Evolutionary conservation across 92 coral and sea anemone species (phyloP).

Genomic region (Zoanthus gigantus): DNA sequence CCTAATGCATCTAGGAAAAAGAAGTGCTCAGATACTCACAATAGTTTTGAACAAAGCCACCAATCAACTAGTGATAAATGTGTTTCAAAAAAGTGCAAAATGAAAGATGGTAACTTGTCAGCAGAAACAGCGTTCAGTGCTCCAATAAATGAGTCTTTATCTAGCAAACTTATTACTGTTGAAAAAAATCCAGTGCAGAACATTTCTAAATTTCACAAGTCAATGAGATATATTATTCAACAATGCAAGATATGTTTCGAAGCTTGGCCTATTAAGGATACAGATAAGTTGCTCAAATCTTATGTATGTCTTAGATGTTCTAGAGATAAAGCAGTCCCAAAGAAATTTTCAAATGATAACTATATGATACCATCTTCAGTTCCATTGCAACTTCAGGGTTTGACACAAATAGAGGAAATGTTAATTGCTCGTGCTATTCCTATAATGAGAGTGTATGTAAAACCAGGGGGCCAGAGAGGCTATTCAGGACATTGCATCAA

Average conservation of each 20-base stretch:
- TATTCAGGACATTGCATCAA: conserved; percentile 72
- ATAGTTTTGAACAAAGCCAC: background rate
- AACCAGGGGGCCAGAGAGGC: conserved; percentile 79
- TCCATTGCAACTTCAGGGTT: conserved; percentile 16
- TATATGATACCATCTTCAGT: background rate
- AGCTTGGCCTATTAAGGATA: conserved; percentile 47
- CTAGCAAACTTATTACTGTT: conserved; percentile 10
- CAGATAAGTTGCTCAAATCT: conserved; percentile 19
- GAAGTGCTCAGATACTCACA: conserved; percentile 8
- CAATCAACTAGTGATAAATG: conserved; percentile 36
- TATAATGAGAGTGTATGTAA: conserved; percentile 71
- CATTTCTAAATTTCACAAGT: conserved; percentile 38
- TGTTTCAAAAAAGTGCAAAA: conserved; percentile 42
- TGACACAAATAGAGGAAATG: conserved; percentile 12
- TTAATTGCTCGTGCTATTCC: background rate
- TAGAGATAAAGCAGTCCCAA: conserved; percentile 29
- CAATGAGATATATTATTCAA: conserved; percentile 26
- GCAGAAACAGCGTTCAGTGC: conserved; percentile 35
- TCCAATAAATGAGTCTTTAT: conserved; percentile 31
- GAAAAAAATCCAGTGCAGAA: conserved; percentile 30
- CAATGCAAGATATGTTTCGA: conserved; percentile 43
- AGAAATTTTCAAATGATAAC: conserved; percentile 30
- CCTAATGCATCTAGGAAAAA: conserved; percentile 5
- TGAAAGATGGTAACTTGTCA: conserved; percentile 37
- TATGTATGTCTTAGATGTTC: conserved; percentile 21